Base-by-base conservation (phyloP, 2,113 vertebrate genomes). In the Odontophorus gujanensis region DNA sequence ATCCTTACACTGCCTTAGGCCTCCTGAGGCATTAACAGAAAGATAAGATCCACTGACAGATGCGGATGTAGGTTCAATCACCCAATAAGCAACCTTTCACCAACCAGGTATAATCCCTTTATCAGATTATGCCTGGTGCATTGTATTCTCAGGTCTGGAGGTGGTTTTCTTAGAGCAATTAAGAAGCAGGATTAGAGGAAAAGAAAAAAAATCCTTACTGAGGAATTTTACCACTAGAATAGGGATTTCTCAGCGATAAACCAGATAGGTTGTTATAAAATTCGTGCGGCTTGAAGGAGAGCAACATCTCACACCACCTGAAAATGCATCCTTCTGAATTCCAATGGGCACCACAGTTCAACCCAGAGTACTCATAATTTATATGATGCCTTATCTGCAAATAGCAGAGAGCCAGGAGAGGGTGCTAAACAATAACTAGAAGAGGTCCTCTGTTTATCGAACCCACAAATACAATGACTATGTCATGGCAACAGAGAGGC, bases 361-460 rank as follows among this genome's bases (percentile, higher is more conserved):
- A 47, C 75, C 43, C 61, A 59, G 34, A 51, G 59, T 40, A 34
- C 38, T 82, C 66, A 26, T 63, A 62, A 6, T 36, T 47, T 7
- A 4, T 48, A 40, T 63, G 20, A 21, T 7, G 30, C 55, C 0
- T 61, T 36, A 32, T 17, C 69, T 81, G 84, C 57, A 89, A 81
- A 83, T 11, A 89, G 66, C 42, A 65, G 66, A 85, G 74, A 81
- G 81, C 94, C 92, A 95, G 90, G 83, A 95, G 95, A 94, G 86
- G 92, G 90, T 94, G 90, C 96, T 96, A 83, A 72, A 76, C 66
- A 92, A 72, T 91, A 95, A 91, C 81, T 50, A 85, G 81, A 95
- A 73, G 28, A 69, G 32, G 42, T 85, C 50, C 62, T 55, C 26
- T 5, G 17, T 47, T 76, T 20, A 15, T 17, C 18, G 34, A 26